A percentile compares a stretch with the other conserved stretches of the same genome.
Evolutionary conservation across 2,888 invertebrate genomes (phyloP).

Genomic region (Athalia cordata): DNA sequence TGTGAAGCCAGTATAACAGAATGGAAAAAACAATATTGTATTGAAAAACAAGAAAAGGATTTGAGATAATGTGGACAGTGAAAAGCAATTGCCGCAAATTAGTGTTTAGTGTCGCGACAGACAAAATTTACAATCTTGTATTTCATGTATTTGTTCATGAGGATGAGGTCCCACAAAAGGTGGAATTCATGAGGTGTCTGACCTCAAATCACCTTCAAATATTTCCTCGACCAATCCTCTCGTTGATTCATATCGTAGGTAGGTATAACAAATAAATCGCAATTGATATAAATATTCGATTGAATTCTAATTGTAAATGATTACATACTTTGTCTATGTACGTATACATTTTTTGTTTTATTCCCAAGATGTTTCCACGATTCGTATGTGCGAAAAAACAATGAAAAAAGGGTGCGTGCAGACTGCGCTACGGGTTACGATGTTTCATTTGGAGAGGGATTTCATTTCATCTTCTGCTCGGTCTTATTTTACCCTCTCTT

Average conservation of each 20-base stretch:
- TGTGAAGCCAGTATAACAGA: not conserved
- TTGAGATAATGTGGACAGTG: slow-evolving; percentile 1
- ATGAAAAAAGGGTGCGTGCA: too few relatives aligned
- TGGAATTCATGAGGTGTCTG: not conserved
- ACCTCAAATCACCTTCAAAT: slow-evolving; percentile 24
- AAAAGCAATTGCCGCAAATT: slow-evolving; percentile 39
- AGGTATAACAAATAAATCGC: slow-evolving; percentile 1
- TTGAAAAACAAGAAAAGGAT: not conserved
- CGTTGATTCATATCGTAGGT: not conserved
- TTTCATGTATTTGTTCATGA: slow-evolving; percentile 1
- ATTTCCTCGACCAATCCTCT: slow-evolving; percentile 19
- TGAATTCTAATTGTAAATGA: too few relatives aligned
- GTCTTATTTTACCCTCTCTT: slow-evolving; percentile 22
- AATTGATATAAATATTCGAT: too few relatives aligned
- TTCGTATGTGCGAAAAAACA: too few relatives aligned
- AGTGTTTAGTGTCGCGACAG: slow-evolving; percentile 14
- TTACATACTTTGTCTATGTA: too few relatives aligned
- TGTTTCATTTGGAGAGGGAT: too few relatives aligned
- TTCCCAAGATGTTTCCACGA: too few relatives aligned
- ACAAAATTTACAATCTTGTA: slow-evolving; percentile 19
- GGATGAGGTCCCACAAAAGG: not conserved
- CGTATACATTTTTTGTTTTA: too few relatives aligned
- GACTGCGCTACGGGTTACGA: too few relatives aligned
- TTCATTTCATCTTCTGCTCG: not conserved
- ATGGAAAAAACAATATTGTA: not conserved